Percentiles rank a stretch among this genome's conserved stretches.
These are phyloP conservation scores for Heloderma charlesbogerti DNA, from an alignment of 2,113 vertebrate species.

Conservation along the genomic window DNA sequence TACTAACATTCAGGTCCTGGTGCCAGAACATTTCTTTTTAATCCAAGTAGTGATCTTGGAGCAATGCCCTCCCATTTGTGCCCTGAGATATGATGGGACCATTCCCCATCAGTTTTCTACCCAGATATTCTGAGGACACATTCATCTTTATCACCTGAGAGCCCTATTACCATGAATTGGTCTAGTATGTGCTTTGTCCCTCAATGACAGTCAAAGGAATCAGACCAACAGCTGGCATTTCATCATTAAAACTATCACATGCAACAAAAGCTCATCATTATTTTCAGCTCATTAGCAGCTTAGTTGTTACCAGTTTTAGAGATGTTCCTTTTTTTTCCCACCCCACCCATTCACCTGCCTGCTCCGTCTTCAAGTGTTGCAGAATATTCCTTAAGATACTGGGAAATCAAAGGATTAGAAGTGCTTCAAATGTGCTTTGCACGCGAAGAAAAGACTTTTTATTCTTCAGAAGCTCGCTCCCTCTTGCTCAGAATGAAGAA, in stretches of 20 bases:
- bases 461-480: not conserved
- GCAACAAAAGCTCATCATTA: conserved; percentile 58
- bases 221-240: conserved; percentile 51
- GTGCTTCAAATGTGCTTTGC: conserved; percentile 58
- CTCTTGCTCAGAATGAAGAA: accelerated
- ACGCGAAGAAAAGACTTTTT: not conserved
- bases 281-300: conserved; percentile 59
- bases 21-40: not conserved
- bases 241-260: conserved; percentile 49
- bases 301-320: conserved; percentile 28
- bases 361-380: conserved; percentile 45
- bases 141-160: not conserved
- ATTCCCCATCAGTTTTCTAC: not conserved
- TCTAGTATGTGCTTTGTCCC: not conserved
- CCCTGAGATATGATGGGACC: not conserved
- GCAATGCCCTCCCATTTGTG: no score
- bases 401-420: conserved; percentile 61
- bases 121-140: not conserved
- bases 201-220: conserved; percentile 43
- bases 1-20: not conserved
- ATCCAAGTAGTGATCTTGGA: not conserved
- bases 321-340: not conserved
- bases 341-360: not conserved
- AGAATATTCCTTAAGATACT: conserved; percentile 55
- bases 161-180: not conserved